Base-by-base conservation (phyloP, 2,888 invertebrate species). In the Molanna angustata region DNA sequence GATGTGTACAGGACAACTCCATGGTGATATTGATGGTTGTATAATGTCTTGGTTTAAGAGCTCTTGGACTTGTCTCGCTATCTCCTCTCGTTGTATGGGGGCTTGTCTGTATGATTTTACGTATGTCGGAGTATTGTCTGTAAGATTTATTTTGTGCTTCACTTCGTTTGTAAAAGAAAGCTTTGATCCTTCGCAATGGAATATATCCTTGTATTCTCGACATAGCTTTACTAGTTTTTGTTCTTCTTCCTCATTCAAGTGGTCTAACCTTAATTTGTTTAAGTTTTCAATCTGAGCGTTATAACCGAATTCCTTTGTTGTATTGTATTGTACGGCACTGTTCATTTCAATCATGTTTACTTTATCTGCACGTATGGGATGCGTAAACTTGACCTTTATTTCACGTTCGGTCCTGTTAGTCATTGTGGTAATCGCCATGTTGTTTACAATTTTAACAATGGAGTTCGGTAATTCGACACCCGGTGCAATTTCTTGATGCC, bases 231-330 rank as follows among this genome's bases (percentile, higher is more conserved):
- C 42, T 32, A 63, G 41, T n/a, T 60, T 58, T 11, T 37, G n/a
- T 46, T 57, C 58, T 60, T 64, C 63, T 57, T 64, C 62, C n/a
- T 45, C 4, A 48, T 64, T 65, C 40, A 65, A 31, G 49, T 63
- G 63, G 35, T 37, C 37, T 16, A 6, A 11, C 3, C 37, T 16
- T 4, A 17, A 16, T 37, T 37, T 37, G 4, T 16, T 37, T 13
- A 17, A 37, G 18, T 17, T 37, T 3, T 37, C 17, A n/a, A n/a
- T n/a, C n/a, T n/a, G n/a, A n/a, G n/a, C n/a, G n/a, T n/a, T n/a
- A n/a, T n/a, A n/a, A n/a, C n/a, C n/a, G n/a, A n/a, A n/a, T n/a
- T n/a, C n/a, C n/a, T n/a, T n/a, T n/a, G n/a, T n/a, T n/a, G n/a
- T n/a, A n/a, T n/a, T n/a, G n/a, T n/a, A n/a, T n/a, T n/a, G n/a